These are phyloP conservation scores for Melangyna quadrimaculata DNA, from an alignment of 2,888 invertebrate species.

Conservation along the genomic window DNA sequence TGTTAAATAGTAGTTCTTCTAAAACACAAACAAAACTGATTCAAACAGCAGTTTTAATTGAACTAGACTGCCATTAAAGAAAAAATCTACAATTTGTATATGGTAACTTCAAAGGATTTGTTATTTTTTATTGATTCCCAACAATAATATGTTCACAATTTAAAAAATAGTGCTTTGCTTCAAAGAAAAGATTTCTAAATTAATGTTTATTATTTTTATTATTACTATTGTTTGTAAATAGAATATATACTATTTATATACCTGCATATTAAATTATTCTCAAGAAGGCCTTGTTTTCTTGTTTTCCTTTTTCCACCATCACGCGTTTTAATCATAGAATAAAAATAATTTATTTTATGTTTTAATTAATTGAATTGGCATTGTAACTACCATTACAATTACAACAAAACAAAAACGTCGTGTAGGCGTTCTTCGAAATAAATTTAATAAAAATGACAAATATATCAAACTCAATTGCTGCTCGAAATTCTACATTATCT, in stretches of 20 bases:
- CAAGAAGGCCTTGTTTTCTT: neutral
- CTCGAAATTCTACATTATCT: conserved; percentile 4
- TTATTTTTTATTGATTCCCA: neutral
- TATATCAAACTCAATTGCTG: neutral
- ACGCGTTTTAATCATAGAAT: neutral
- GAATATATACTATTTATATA: neutral
- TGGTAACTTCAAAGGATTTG: neutral
- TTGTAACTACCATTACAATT: neutral
- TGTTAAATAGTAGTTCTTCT: too few relatives aligned
- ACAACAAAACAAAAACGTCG: neutral
- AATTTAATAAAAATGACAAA: neutral
- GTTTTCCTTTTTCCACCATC: neutral
- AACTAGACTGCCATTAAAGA: neutral
- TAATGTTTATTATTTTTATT: neutral
- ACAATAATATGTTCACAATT: neutral
- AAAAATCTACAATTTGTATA: neutral
- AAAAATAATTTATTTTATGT: neutral
- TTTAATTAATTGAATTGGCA: neutral
- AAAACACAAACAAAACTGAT: too few relatives aligned
- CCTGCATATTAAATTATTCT: neutral
- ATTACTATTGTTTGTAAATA: neutral
- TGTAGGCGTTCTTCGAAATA: neutral
- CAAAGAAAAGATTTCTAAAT: neutral
- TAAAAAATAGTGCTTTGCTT: neutral
- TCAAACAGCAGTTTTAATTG: neutral